phyloP scores from a whole-genome alignment of 2,797 vertebrate species.

The Gobionotothen gibberifrons region DNA sequence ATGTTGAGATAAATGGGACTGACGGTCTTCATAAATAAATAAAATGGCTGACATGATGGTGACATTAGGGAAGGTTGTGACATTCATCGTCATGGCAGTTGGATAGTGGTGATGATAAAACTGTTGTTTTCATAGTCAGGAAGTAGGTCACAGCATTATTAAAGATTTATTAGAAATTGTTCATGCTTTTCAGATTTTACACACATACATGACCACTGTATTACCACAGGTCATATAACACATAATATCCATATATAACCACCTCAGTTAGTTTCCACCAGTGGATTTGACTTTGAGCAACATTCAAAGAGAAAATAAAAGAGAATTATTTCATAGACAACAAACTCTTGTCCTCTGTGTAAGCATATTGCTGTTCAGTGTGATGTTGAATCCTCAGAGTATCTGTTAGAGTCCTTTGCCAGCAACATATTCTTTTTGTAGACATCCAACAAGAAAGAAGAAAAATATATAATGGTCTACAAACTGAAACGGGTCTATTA shows the following conservation, averaged over 20 bases:
- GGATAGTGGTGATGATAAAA: conserved; percentile 60
- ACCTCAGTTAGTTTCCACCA: conserved; percentile 35
- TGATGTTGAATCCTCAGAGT: conserved; percentile 33
- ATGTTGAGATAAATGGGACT: conserved; percentile 72
- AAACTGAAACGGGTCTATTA: conserved; percentile 11
- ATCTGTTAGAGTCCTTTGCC: conserved; percentile 34
- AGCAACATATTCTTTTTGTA: conserved; percentile 21
- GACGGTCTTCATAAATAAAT: conserved; percentile 80
- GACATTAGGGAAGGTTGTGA: conserved; percentile 74
- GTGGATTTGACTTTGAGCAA: conserved; percentile 43
- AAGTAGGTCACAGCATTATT: conserved; percentile 81
- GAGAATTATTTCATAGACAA: conserved; percentile 29
- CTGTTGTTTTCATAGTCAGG: conserved; percentile 67
- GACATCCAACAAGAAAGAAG: not conserved
- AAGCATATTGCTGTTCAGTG: conserved; percentile 31
- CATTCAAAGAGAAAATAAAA: conserved; percentile 33
- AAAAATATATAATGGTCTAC: not conserved
- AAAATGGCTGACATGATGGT: conserved; percentile 74
- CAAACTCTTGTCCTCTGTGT: conserved; percentile 15
- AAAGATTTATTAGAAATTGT: conserved; percentile 56
- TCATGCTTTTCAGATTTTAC: conserved; percentile 16
- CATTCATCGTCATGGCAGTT: conserved; percentile 66
- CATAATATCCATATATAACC: not conserved
- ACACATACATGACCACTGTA: conserved; percentile 3
- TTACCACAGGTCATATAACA: conserved; percentile 20